A percentile compares a stretch with the other conserved stretches of the same genome.
These are phyloP conservation scores for Nymphalis urticae DNA, from an alignment of 2,888 invertebrate genomes.

Conservation along the genomic window DNA sequence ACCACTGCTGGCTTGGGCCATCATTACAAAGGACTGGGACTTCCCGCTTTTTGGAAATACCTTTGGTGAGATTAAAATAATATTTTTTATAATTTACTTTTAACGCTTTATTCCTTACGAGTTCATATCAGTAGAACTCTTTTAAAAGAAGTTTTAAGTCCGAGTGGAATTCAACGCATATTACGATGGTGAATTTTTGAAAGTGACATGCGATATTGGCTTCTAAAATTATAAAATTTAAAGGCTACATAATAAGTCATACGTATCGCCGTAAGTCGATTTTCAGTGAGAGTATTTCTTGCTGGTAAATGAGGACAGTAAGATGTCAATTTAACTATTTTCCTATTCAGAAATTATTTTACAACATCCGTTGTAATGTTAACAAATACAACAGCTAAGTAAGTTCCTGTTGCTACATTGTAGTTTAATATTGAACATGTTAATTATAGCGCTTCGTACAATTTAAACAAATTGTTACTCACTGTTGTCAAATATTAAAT, in stretches of 20 bases:
- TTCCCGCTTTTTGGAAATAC: conserved; percentile 61
- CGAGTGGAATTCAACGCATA: too few species aligned
- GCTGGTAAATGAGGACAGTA: neutral
- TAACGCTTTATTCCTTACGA: neutral
- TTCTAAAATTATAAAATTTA: too few species aligned
- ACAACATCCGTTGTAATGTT: neutral
- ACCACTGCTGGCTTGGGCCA: conserved; percentile 86
- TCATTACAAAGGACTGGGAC: conserved; percentile 84
- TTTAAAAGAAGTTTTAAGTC: too few species aligned
- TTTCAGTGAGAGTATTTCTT: too few species aligned
- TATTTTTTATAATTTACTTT: neutral
- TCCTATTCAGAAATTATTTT: neutral
- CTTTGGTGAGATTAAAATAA: conserved; percentile 50
- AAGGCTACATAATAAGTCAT: too few species aligned
- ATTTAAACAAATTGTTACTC: conserved; percentile 6
- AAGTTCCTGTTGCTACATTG: conserved; percentile 5
- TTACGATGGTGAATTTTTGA: too few species aligned
- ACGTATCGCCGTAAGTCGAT: too few species aligned
- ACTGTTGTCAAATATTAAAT: neutral
- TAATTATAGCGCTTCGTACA: neutral
- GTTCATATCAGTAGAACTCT: too few species aligned
- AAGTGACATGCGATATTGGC: too few species aligned
- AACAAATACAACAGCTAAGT: conserved; percentile 8
- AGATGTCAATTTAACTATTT: neutral
- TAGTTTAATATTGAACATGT: neutral